Base-by-base conservation (phyloP, 2,113 vertebrate species). In the Ciconia boyciana region DNA sequence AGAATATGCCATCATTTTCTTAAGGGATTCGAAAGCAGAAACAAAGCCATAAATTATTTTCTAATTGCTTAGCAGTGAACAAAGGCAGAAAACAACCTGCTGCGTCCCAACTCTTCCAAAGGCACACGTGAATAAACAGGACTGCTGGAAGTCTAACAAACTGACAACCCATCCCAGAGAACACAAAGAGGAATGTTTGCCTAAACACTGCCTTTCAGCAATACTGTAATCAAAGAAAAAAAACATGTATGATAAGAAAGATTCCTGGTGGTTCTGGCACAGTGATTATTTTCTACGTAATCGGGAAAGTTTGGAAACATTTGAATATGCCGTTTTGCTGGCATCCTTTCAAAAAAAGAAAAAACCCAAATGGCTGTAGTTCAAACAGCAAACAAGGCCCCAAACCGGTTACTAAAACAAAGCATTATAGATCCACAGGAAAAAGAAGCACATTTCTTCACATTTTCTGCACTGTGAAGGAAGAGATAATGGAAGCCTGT, bases 1-100 rank as follows among this genome's bases (percentile, higher is more conserved):
- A 80, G 81, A 60, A 79, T 13, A 87, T n/a, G 58, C 58, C 55
- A 89, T 65, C 55, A 10, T 75, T 88, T 97, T 81, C 93, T 87
- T 82, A 78, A 51, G 90, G 91, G 92, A 78, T 31, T 90, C 4
- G 6, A 85, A 87, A 80, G 62, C 61, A 95, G 68, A 90, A 96
- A 91, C 84, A 92, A 92, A 94, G 78, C 28, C 70, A 83, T 94
- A 89, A 84, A 93, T 95, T 91, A 94, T 91, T 95, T 94, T 89
- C 70, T 95, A 97, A 96, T 87, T 95, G 89, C 93, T 95, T 55
- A 62, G 78, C 58, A 74, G 54, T 13, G 82, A 97, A 93, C 92
- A 94, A 90, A 92, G 78, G 81, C 90, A 94, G 87, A 71, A 94
- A 75, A 58, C 0, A 32, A 95, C 93, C 94, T 91, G 93, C 96